A percentile compares a stretch with the other conserved stretches of the same genome.
phyloP scores from a whole-genome alignment of 2,113 vertebrate species.

The Seriola rivoliana region DNA sequence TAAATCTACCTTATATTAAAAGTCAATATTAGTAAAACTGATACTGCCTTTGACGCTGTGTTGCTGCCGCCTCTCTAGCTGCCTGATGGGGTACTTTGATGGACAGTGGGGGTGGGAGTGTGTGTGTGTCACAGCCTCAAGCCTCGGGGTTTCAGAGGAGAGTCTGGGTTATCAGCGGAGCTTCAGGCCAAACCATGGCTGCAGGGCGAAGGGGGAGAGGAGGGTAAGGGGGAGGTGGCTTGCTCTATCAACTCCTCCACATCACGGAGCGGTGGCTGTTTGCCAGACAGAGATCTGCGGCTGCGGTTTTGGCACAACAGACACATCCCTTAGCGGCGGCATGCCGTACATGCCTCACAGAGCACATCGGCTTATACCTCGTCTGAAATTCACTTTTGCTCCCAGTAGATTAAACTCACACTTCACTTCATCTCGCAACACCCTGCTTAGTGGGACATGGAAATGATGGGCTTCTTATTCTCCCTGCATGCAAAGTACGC shows the following conservation, averaged over 20 bases:
- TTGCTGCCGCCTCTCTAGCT: conserved; percentile 2
- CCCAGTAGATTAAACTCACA: conserved; percentile 79
- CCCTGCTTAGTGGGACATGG: conserved; percentile 52
- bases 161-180: conserved; percentile 45
- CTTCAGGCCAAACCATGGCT: conserved; percentile 10
- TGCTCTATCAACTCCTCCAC: too few species aligned
- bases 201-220: too few species aligned
- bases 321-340: background rate
- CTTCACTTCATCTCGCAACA: conserved; percentile 66
- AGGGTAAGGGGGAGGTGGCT: too few species aligned
- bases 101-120: background rate
- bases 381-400: conserved; percentile 69
- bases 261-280: background rate
- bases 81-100: background rate
- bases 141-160: background rate
- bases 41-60: background rate
- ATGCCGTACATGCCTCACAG: conserved; percentile 44
- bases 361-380: conserved; percentile 64
- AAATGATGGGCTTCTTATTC: conserved; percentile 50
- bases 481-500: conserved; percentile 49
- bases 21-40: too few species aligned
- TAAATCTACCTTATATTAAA: background rate
- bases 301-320: conserved; percentile 4
- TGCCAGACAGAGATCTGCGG: conserved; percentile 49
- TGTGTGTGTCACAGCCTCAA: background rate